phyloP scores from a whole-genome alignment of 2,113 vertebrate genomes.

The Agelaius phoeniceus region DNA sequence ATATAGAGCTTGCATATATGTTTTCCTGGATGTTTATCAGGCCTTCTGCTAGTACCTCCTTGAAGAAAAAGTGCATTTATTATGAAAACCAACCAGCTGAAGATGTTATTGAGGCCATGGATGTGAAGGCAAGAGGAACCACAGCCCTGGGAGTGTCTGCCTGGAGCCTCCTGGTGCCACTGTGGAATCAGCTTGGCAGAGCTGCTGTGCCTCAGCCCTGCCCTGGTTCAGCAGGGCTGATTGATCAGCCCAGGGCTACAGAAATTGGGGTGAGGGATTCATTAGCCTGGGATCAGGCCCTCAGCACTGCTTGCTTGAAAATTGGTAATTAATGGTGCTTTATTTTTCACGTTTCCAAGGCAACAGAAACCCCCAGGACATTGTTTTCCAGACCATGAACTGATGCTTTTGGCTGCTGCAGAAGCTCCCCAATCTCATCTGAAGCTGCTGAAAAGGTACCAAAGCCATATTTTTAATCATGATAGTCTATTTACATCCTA shows the following conservation, averaged over 20 bases:
- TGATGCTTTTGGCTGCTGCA: background rate
- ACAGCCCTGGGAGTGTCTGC: fast-evolving
- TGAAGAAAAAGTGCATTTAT: background rate
- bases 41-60: background rate
- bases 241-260: background rate
- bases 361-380: background rate
- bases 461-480: background rate
- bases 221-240: background rate
- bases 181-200: background rate
- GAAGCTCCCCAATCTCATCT: background rate
- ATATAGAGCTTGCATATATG: fast-evolving
- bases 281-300: background rate
- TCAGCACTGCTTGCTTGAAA: background rate
- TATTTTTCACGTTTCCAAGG: constrained; percentile 43
- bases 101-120: fast-evolving
- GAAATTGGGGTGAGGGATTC: background rate
- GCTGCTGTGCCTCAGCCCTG: background rate
- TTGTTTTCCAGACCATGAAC: background rate
- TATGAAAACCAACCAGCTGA: background rate
- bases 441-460: constrained; percentile 2
- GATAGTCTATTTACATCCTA: background rate
- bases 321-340: constrained; percentile 30
- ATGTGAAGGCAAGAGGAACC: background rate
- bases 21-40: background rate
- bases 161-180: background rate